A percentile compares a stretch with the other conserved stretches of the same genome.
These are phyloP conservation scores for Pangasianodon hypophthalmus DNA, from an alignment of 2,113 vertebrate genomes.

Conservation along the genomic window DNA sequence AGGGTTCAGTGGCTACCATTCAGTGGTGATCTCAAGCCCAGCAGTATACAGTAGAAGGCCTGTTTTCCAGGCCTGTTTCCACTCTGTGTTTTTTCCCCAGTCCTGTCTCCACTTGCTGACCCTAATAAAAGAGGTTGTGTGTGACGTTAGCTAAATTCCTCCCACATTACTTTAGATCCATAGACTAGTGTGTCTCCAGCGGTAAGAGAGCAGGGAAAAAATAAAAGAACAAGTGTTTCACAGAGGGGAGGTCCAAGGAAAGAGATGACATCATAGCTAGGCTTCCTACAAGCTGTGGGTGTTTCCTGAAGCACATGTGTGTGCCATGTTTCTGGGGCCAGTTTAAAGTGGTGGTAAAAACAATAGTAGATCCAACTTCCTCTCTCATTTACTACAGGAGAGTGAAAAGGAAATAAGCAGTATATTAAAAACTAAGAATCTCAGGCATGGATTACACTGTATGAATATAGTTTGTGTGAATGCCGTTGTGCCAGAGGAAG, in stretches of 20 bases:
- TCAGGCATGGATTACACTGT: not conserved
- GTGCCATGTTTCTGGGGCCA: not conserved
- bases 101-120: conserved; percentile 42
- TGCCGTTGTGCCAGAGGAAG: not conserved
- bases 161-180: conserved; percentile 67
- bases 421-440: not conserved
- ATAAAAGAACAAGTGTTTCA: conserved; percentile 71
- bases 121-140: conserved; percentile 70
- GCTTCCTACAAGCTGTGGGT: conserved; percentile 10
- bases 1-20: not conserved
- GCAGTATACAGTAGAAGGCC: conserved; percentile 56
- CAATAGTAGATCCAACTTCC: not conserved
- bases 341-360: conserved; percentile 1
- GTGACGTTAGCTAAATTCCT: conserved; percentile 65
- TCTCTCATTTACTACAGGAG: not conserved
- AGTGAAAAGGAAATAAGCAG: not conserved
- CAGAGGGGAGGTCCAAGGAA: conserved; percentile 46
- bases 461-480: not conserved
- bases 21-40: conserved; percentile 38
- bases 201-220: conserved; percentile 56
- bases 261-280: conserved; percentile 63
- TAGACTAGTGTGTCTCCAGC: conserved; percentile 48
- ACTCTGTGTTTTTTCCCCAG: conserved; percentile 37
- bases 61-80: conserved; percentile 58
- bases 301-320: conserved; percentile 47